Evolutionary conservation across 2,113 vertebrate species (phyloP).

Genomic region (Numida meleagris): DNA sequence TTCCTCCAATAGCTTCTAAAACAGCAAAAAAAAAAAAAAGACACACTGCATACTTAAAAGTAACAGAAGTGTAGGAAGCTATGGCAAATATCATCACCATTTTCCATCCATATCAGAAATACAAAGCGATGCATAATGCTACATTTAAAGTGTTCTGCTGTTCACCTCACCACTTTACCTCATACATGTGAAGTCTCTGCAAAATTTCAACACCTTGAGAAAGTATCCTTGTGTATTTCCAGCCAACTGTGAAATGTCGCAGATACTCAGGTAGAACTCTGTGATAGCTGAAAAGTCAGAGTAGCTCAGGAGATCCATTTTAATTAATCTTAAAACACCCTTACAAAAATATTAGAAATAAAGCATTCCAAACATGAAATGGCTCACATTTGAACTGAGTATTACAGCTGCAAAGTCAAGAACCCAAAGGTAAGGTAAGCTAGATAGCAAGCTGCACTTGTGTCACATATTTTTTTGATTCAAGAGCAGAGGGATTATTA

Average conservation of each 20-base stretch:
- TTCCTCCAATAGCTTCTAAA: neutral
- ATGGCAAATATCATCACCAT: neutral
- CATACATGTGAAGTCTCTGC: conserved; percentile 88
- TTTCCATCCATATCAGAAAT: neutral
- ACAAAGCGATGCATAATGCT: neutral
- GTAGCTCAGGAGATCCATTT: neutral
- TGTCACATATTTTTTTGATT: neutral
- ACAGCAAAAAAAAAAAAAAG: neutral
- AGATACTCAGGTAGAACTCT: conserved; percentile 86
- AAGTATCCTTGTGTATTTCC: conserved; percentile 88
- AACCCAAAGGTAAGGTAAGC: neutral
- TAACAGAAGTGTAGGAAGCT: neutral
- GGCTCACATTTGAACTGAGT: neutral
- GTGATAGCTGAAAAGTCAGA: conserved; percentile 77
- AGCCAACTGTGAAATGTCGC: conserved; percentile 89
- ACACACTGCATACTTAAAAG: neutral
- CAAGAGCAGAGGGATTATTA: neutral
- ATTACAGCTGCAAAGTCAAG: neutral
- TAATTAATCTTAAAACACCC: neutral
- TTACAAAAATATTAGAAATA: neutral
- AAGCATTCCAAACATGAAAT: neutral
- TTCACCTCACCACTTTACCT: conserved; percentile 75
- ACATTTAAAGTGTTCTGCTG: neutral
- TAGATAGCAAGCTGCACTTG: neutral
- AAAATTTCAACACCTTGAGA: conserved; percentile 91